Percentiles rank a stretch among this genome's conserved stretches.
Evolutionary conservation across 2,888 invertebrate genomes (phyloP).

Genomic region (Gastrophysa polygoni): DNA sequence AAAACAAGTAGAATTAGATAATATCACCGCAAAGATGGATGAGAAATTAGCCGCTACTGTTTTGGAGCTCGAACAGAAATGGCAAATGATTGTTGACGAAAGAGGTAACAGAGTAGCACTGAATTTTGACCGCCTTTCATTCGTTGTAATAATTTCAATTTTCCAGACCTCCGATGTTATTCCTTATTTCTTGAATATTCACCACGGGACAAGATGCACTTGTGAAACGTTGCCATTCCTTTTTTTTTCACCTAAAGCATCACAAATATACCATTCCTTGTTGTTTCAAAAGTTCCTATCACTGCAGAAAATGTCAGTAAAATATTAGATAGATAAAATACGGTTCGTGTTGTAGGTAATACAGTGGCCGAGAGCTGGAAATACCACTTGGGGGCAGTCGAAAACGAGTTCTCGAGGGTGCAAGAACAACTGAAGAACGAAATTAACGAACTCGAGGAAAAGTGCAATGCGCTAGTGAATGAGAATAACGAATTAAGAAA

Average conservation of each 20-base stretch:
- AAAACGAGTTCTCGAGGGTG: slow-evolving; percentile 63
- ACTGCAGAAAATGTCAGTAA: no score
- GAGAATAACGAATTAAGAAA: slow-evolving; percentile 56
- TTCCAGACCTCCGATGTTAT: no score
- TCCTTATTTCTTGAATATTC: no score
- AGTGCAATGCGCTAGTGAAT: slow-evolving; percentile 53
- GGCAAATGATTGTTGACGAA: slow-evolving; percentile 66
- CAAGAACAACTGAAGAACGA: slow-evolving; percentile 51
- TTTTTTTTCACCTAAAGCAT: no score
- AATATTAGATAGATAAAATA: no score
- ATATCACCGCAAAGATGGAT: slow-evolving; percentile 48
- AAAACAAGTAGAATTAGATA: slow-evolving; percentile 29
- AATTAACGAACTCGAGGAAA: slow-evolving; percentile 60
- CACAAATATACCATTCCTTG: no score
- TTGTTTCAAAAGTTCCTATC: slow-evolving; percentile 16
- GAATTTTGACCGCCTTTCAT: no score
- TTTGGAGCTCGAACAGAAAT: slow-evolving; percentile 41
- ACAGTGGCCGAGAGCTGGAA: slow-evolving; percentile 76
- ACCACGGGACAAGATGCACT: no score
- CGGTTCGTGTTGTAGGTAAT: slow-evolving; percentile 58
- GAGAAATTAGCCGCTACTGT: slow-evolving; percentile 37
- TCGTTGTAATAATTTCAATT: no score
- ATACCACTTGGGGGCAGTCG: slow-evolving; percentile 68
- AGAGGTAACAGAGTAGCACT: slow-evolving; percentile 22
- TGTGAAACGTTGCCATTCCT: no score